A percentile compares a stretch with the other conserved stretches of the same genome.
Conservation (phyloP, 1,140 invertebrate genomes). For the Drosophila littoralis region DNA sequence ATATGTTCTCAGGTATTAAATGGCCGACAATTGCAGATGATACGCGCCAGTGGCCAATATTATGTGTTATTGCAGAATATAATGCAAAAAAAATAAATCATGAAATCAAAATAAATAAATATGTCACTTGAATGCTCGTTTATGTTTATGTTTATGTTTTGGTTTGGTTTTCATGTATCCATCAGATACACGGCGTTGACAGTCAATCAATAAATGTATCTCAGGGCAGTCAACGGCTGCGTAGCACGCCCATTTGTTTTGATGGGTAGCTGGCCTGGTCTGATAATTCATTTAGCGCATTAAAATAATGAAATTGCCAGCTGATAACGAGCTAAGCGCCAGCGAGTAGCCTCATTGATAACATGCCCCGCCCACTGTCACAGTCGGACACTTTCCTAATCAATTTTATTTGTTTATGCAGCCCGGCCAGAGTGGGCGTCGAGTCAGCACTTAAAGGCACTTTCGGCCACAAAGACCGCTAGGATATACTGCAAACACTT, state of each 20-base stretch:
- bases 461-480: conserved; percentile 11
- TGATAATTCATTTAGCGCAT: conserved; percentile 64
- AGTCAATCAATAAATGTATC: conserved; percentile 37
- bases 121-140: conserved; percentile 3
- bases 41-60: conserved; percentile 74
- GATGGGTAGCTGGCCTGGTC: conserved; percentile 28
- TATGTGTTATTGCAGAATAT: conserved; percentile 73
- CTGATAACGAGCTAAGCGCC: conserved; percentile 63
- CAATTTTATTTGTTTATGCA: conserved; percentile 73
- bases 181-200: conserved; percentile 15
- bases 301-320: conserved; percentile 77
- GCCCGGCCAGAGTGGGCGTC: not conserved
- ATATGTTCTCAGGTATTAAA: conserved; percentile 20
- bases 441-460: conserved; percentile 26
- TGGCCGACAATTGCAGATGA: conserved; percentile 67
- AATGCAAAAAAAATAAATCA: conserved; percentile 54
- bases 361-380: conserved; percentile 28
- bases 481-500: conserved; percentile 21
- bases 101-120: conserved; percentile 17
- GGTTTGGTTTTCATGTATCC: not conserved
- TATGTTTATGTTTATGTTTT: not conserved
- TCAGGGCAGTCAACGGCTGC: not conserved
- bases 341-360: conserved; percentile 24
- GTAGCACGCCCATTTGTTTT: conserved; percentile 60
- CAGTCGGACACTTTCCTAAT: conserved; percentile 52